phyloP scores from a whole-genome alignment of 2,888 invertebrate genomes.

The Byasa hedistus region DNA sequence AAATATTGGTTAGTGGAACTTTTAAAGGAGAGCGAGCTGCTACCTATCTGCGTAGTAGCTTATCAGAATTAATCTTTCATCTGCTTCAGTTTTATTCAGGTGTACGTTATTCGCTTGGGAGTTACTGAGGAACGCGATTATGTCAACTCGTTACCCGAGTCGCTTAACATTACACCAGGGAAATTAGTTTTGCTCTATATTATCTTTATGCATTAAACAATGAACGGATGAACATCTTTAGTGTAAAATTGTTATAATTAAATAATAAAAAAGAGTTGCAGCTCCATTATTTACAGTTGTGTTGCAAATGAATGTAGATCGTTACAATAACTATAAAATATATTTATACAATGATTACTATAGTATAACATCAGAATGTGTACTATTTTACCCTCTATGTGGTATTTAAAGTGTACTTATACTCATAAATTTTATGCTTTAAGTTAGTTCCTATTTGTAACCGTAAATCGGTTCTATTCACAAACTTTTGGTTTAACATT shows the following conservation, averaged over 20 bases:
- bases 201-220: neutral
- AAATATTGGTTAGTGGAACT: neutral
- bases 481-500: neutral
- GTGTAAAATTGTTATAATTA: neutral
- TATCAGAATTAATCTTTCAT: constrained; percentile 1
- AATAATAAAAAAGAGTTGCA: neutral
- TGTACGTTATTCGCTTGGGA: neutral
- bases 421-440: too few species aligned
- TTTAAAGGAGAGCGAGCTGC: neutral
- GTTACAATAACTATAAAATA: too few species aligned
- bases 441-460: too few species aligned
- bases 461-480: neutral
- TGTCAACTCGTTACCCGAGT: constrained; percentile 5
- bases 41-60: neutral
- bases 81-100: neutral
- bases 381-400: too few species aligned
- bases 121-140: neutral
- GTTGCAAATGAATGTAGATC: too few species aligned
- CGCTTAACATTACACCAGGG: constrained; percentile 1
- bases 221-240: neutral
- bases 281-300: too few species aligned
- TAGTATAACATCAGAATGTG: too few species aligned
- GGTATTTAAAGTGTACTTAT: too few species aligned
- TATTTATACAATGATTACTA: too few species aligned
- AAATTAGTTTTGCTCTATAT: neutral